Base-by-base conservation (phyloP, 2,797 vertebrate genomes). In the Denticeps clupeoides region DNA sequence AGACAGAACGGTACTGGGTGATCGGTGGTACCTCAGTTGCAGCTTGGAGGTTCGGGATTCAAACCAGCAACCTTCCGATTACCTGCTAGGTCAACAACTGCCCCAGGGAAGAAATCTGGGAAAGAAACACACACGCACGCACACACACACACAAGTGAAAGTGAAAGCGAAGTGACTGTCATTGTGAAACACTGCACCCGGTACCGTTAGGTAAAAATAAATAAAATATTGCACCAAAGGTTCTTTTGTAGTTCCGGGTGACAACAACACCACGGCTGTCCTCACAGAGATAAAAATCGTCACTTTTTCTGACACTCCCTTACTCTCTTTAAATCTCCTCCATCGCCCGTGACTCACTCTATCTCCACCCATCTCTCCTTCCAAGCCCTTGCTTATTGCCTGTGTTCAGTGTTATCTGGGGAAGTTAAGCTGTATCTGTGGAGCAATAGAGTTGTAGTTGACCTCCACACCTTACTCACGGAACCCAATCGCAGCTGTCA, bases 81-180 rank as follows among this genome's bases (percentile, higher is more conserved):
- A n/a, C n/a, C n/a, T n/a, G n/a, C n/a, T n/a, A n/a, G n/a, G n/a
- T n/a, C n/a, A n/a, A n/a, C n/a, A n/a, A n/a, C n/a, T n/a, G 21
- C 27, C 15, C 45, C 33, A 60, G 26, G 49, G 59, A 21, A 4
- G 58, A 45, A 51, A 10, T 8, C 24, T 47, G 10, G 31, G 55
- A 47, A 37, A 45, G 19, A 19, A 16, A 18, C 27, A 46, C n/a
- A 29, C 42, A 31, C 38, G 48, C 59, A 52, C 51, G 18, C 52
- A 51, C 41, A 50, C 62, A 51, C 49, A 19, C 51, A 49, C 56
- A 59, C 7, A 54, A 51, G 46, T 51, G 45, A 44, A 28, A 16
- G 49, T 23, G 24, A n/a, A 18, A 43, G 56, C 27, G 52, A 31
- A 45, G 22, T 42, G 45, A 42, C 35, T 50, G 29, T 58, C 46